phyloP scores from a whole-genome alignment of 2,797 vertebrate genomes.

The Clarias pachynema region DNA sequence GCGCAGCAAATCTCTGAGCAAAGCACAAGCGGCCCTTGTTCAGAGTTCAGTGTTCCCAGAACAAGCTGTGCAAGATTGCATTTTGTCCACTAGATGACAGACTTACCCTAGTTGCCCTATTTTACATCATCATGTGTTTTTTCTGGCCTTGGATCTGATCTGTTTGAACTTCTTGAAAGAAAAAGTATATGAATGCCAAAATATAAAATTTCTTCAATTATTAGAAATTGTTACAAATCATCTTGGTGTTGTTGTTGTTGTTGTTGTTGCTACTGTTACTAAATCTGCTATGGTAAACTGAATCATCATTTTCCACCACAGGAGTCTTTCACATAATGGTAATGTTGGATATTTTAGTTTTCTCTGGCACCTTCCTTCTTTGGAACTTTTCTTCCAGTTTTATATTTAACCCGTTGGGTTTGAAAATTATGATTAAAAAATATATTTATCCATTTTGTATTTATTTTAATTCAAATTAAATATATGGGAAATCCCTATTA shows the following conservation, averaged over 20 bases:
- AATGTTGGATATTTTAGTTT: background rate
- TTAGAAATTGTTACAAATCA: background rate
- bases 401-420: background rate
- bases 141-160: background rate
- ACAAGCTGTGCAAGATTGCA: background rate
- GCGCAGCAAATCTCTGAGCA: background rate
- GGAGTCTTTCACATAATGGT: background rate
- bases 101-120: background rate
- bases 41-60: background rate
- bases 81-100: constrained; percentile 27
- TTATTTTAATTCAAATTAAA: too few species aligned
- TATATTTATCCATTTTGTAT: too few species aligned
- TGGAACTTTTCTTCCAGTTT: background rate
- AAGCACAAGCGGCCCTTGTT: too few species aligned
- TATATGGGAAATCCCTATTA: background rate
- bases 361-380: background rate
- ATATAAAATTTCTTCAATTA: background rate
- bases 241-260: background rate
- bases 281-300: background rate
- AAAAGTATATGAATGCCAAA: background rate
- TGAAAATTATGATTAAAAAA: background rate
- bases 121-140: background rate
- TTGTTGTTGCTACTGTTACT: background rate
- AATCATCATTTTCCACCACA: background rate
- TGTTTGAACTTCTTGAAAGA: background rate